Evolutionary conservation across 2,797 vertebrate species (phyloP), one percentile per base, ranked within the genome.

Genomic region (Danio albolineatus): DNA sequence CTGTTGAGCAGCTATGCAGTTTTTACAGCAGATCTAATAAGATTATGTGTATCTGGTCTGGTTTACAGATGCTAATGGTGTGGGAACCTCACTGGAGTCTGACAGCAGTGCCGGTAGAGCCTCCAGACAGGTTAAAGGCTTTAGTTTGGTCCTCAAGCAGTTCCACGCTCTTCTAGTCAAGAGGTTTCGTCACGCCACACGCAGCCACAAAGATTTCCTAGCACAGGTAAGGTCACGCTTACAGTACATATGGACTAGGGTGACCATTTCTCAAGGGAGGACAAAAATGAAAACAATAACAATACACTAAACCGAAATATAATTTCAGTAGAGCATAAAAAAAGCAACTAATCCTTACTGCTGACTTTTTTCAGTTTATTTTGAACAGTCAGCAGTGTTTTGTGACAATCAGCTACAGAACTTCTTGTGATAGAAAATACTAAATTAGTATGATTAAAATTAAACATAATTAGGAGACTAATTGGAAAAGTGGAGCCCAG

Each of bases 161-260:
- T 93, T 97, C 80, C 91, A 94, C 7, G 98, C 97, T 0, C 91
- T 98, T 86, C 89, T 99, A 14, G 91, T 96, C 80, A 99, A 99
- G 89, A 91, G 97, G 48, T 93, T 97, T 71, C 94, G 96, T 49
- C 97, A 95, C 0, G 83, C 96, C 0, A 89, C 83, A 6, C 94
- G 97, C 76, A 98, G 96, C 91, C 84, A 85, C 73, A 97, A 96
- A 84, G 97, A 98, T 88, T 98, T 99, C 89, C 83, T 99, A 73
- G 96, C 97, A 0, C 98, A 99, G 96, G 97, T 98, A 92, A 1
- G 0, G 14, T 60, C 9, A 57, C 2, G n/a, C n/a, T 54, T 56
- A 5, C 12, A 54, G 28, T 28, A 28, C 3, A 28, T 41, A 16
- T 56, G 38, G 9, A 46, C 54, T 1, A 28, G 3, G 28, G 3